Conservation (phyloP, 2,113 vertebrate genomes). For the Toxotes jaculatrix region DNA sequence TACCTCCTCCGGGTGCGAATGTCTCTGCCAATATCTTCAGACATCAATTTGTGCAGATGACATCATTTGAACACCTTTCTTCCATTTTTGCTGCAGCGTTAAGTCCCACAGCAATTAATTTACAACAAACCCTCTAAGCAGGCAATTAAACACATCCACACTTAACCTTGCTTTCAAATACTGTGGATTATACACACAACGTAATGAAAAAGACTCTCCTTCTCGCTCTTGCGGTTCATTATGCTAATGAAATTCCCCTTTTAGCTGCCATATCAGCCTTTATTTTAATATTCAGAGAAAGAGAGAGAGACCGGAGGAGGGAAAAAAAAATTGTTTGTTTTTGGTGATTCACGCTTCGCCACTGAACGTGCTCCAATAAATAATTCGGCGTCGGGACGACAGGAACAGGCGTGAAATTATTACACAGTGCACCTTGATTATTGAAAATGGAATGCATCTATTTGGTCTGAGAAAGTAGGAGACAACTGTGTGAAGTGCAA, state of each 20-base stretch:
- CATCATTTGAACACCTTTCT: slow-evolving; percentile 20
- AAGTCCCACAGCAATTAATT: slow-evolving; percentile 60
- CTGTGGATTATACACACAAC: slow-evolving; percentile 58
- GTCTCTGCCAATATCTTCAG: slow-evolving; percentile 11
- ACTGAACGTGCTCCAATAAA: slow-evolving; percentile 51
- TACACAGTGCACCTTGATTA: slow-evolving; percentile 62
- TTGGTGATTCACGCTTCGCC: slow-evolving; percentile 44
- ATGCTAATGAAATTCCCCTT: slow-evolving; percentile 69
- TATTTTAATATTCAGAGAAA: slow-evolving; percentile 67
- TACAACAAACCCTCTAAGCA: slow-evolving; percentile 62
- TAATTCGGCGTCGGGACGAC: slow-evolving; percentile 29
- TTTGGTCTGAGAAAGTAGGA: slow-evolving; percentile 20
- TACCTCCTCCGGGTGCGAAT: background rate
- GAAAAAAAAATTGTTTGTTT: slow-evolving; percentile 45
- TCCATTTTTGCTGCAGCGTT: background rate
- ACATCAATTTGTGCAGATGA: slow-evolving; percentile 39
- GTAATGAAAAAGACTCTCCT: slow-evolving; percentile 65
- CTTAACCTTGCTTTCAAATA: slow-evolving; percentile 69
- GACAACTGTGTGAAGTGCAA: slow-evolving; percentile 37
- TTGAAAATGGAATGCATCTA: slow-evolving; percentile 48
- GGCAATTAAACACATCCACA: slow-evolving; percentile 64
- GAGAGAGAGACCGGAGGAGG: background rate
- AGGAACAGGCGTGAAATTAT: slow-evolving; percentile 50
- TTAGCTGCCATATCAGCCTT: slow-evolving; percentile 52
- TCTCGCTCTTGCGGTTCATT: slow-evolving; percentile 59